Base-by-base conservation (phyloP, 2,888 invertebrate genomes). In the Plutella xylostella region DNA sequence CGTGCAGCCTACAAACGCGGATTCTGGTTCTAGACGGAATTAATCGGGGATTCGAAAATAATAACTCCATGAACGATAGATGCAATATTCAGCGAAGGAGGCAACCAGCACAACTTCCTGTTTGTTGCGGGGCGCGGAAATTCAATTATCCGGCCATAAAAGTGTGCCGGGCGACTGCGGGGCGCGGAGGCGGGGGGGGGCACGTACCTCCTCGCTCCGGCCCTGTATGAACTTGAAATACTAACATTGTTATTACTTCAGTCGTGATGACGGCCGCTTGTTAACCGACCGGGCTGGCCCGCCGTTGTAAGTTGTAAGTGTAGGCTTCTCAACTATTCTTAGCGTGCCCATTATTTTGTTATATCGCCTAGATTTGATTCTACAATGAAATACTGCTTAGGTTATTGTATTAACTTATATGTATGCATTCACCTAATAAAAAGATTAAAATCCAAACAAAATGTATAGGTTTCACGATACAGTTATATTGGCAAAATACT, bases 141-240 rank as follows among this genome's bases (percentile, higher is more conserved):
- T 79, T 78, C 77, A 80, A 82, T 82, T 80, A 80, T 67, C 61
- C 60, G 57, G 59, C 73, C 67, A 76, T 76, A 78, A 79, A 80
- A 78, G 72, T 77, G 60, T 58, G 66, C 38, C 38, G 37, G 25
- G 30, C n/a, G n/a, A n/a, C n/a, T n/a, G n/a, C n/a, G n/a, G n/a
- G n/a, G n/a, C n/a, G n/a, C 42, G 9, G 34, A 33, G 2, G n/a
- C 31, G 18, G 17, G 3, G 35, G 21, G 7, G 19, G 22, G 17
- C 19, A 14, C 35, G 41, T 20, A 20, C 20, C 31, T 6, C 33
- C 43, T 37, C 33, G n/a, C 30, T 17, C 25, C 39, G 14, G 25
- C 21, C 17, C 31, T 22, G 40, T 45, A 42, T 48, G 45, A 48
- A 48, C 48, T 48, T 51, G 46, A 47, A 47, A 48, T 39, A 47